A percentile compares a stretch with the other conserved stretches of the same genome.
phyloP scores from a whole-genome alignment of 2,113 vertebrate species.

The Otus sunia region DNA sequence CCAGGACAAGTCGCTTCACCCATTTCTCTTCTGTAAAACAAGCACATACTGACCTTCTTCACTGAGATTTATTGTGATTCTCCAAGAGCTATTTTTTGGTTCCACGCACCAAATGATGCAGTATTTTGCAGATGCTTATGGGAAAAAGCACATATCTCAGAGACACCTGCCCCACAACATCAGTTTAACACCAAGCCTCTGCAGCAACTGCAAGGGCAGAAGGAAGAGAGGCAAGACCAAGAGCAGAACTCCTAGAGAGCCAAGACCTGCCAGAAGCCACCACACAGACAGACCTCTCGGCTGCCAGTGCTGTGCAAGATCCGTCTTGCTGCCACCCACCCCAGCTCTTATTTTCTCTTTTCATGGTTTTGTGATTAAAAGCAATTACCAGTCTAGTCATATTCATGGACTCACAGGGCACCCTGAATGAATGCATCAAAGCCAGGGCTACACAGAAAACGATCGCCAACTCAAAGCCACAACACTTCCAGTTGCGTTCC shows the following conservation, averaged over 20 bases:
- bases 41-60: neutral
- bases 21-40: neutral
- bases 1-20: neutral
- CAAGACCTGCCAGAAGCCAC: neutral
- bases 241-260: neutral
- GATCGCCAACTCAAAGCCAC: neutral
- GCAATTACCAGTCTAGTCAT: neutral
- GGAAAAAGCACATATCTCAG: neutral
- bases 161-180: neutral
- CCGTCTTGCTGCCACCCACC: neutral
- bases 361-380: neutral
- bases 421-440: neutral
- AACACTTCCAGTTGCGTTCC: neutral
- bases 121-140: neutral
- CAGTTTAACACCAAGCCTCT: neutral
- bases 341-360: neutral
- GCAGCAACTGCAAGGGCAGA: neutral
- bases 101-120: fast-evolving
- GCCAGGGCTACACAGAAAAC: neutral
- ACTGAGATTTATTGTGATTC: fast-evolving
- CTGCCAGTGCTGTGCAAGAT: neutral
- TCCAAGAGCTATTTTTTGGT: fast-evolving
- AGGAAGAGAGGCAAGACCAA: neutral
- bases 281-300: neutral
- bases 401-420: neutral